Conservation (phyloP, 2,113 vertebrate genomes). For the Aix galericulata region DNA sequence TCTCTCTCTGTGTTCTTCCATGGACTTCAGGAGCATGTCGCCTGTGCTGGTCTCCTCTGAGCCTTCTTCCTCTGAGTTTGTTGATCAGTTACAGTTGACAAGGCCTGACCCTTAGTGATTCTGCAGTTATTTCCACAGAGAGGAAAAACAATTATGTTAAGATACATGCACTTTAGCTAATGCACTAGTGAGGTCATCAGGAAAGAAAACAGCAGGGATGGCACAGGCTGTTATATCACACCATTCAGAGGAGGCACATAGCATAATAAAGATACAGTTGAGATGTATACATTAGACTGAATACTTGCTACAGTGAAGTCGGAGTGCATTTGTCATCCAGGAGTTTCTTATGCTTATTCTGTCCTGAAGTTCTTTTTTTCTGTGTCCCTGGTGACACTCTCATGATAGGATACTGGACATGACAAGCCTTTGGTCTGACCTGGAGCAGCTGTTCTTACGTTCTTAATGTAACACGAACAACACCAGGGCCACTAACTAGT, state of each 20-base stretch:
- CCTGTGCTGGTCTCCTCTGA: neutral
- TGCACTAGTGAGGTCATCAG: conserved; percentile 39
- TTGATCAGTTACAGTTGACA: neutral
- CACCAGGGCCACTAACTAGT: neutral
- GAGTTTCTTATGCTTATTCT: neutral
- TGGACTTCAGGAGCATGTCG: neutral
- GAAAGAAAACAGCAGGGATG: conserved; percentile 11
- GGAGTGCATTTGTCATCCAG: neutral
- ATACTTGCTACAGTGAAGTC: neutral
- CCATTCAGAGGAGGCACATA: neutral
- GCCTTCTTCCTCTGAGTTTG: neutral
- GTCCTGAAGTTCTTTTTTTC: neutral
- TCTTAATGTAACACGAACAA: neutral
- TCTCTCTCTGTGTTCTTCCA: neutral
- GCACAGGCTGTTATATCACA: neutral
- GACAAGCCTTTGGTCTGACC: neutral
- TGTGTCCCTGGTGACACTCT: neutral
- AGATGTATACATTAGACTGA: neutral
- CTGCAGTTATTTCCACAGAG: neutral
- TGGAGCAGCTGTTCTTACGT: neutral
- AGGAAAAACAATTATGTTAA: conserved; percentile 36
- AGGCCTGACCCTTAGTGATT: conserved; percentile 18
- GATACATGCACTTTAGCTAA: conserved; percentile 38
- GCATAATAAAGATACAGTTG: neutral
- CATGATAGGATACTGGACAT: neutral